These are phyloP conservation scores for Vandiemenella viatica DNA, from an alignment of 2,888 invertebrate species.

Conservation along the genomic window DNA sequence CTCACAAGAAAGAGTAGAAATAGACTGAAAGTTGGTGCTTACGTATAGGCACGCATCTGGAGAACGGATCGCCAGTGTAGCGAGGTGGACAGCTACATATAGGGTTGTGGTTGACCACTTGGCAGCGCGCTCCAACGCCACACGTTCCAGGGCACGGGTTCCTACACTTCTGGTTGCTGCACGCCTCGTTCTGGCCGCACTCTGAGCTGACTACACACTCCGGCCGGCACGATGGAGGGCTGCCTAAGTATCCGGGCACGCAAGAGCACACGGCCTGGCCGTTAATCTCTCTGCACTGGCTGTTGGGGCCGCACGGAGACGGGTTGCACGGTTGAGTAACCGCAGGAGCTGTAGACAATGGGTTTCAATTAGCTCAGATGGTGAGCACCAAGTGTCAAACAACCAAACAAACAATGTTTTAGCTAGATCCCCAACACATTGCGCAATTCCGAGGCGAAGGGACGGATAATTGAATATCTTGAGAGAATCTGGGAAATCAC, in stretches of 20 bases:
- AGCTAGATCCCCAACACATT: too few relatives aligned
- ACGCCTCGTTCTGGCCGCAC: slow-evolving; percentile 49
- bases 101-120: slow-evolving; percentile 54
- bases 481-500: too few relatives aligned
- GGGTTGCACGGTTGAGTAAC: slow-evolving; percentile 46
- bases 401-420: too few relatives aligned
- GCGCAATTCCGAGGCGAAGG: too few relatives aligned
- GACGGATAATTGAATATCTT: too few relatives aligned
- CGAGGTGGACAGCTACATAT: slow-evolving; percentile 54
- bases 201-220: slow-evolving; percentile 58
- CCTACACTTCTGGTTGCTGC: slow-evolving; percentile 48
- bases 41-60: slow-evolving; percentile 48
- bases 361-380: too few relatives aligned
- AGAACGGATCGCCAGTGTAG: slow-evolving; percentile 68
- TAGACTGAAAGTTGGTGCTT: too few relatives aligned
- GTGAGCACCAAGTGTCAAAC: too few relatives aligned
- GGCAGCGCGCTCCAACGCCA: slow-evolving; percentile 54
- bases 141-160: slow-evolving; percentile 60
- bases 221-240: slow-evolving; percentile 55
- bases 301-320: slow-evolving; percentile 65
- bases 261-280: slow-evolving; percentile 59
- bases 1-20: too few relatives aligned
- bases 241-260: slow-evolving; percentile 44
- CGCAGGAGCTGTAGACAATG: slow-evolving; percentile 30
- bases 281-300: slow-evolving; percentile 57